Conservation (phyloP, 2,888 invertebrate genomes). For the Rhimphoctona megacephalus region DNA sequence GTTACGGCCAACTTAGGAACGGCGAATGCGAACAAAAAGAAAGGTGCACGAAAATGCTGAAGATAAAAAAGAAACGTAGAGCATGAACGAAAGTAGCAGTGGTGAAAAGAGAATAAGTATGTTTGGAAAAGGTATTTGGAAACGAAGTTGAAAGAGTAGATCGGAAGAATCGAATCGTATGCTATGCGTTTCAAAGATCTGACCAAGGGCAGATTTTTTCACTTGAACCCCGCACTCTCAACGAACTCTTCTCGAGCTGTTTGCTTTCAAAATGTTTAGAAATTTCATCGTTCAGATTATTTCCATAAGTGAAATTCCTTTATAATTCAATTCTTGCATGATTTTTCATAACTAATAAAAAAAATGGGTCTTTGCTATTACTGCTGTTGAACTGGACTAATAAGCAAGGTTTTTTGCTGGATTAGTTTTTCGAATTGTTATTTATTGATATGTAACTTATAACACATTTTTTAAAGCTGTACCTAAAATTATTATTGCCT, state of each 20-base stretch:
- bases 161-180: slow-evolving; percentile 47
- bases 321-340: neutral
- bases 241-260: slow-evolving; percentile 7
- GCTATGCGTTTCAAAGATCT: slow-evolving; percentile 37
- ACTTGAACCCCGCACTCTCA: slow-evolving; percentile 23
- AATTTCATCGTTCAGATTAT: neutral
- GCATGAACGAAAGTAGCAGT: slow-evolving; percentile 32
- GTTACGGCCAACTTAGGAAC: slow-evolving; percentile 24
- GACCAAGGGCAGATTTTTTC: slow-evolving; percentile 57
- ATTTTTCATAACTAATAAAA: neutral
- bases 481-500: neutral
- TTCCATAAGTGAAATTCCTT: neutral
- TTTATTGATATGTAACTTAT: neutral
- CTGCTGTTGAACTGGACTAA: neutral
- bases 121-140: slow-evolving; percentile 48
- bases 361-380: neutral
- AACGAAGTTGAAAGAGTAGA: slow-evolving; percentile 42
- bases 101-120: slow-evolving; percentile 39
- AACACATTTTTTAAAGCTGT: neutral
- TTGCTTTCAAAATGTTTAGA: neutral
- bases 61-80: slow-evolving; percentile 20
- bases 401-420: neutral
- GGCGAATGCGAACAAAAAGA: slow-evolving; percentile 4
- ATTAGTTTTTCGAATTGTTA: neutral
- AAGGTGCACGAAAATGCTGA: neutral